Evolutionary conservation across 2,797 vertebrate species (phyloP).

Genomic region (Mastacembelus armatus): DNA sequence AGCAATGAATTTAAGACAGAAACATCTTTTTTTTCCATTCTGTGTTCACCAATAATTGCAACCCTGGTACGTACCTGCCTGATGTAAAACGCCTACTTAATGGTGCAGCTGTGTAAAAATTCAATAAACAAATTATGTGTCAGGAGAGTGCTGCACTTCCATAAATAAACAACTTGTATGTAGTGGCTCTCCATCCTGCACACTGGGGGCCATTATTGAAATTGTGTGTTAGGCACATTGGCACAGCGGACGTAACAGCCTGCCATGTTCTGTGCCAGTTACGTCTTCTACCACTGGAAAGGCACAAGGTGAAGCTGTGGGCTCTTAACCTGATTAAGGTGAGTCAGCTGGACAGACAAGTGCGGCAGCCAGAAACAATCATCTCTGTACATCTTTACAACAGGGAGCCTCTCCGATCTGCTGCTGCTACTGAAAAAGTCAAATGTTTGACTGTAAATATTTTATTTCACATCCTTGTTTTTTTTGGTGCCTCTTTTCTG

Average conservation of each 20-base stretch:
- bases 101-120: slow-evolving; percentile 5
- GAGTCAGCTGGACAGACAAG: background rate
- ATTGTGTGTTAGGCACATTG: background rate
- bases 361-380: slow-evolving; percentile 11
- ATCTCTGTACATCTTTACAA: slow-evolving; percentile 3
- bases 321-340: slow-evolving; percentile 50
- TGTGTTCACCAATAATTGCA: background rate
- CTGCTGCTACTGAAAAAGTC: background rate
- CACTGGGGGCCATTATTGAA: slow-evolving; percentile 5
- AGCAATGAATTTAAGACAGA: background rate
- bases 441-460: background rate
- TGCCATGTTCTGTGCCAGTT: slow-evolving; percentile 5
- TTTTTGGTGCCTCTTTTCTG: background rate
- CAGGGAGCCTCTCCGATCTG: slow-evolving; percentile 2
- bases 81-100: background rate
- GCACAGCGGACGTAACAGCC: slow-evolving; percentile 8
- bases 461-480: background rate
- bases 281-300: slow-evolving; percentile 20
- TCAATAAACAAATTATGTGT: slow-evolving; percentile 44
- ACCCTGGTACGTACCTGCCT: too few relatives aligned
- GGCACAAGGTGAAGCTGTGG: background rate
- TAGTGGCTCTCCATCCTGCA: slow-evolving; percentile 10
- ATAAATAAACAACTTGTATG: slow-evolving; percentile 33
- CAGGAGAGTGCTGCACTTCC: slow-evolving; percentile 24
- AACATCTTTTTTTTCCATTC: background rate